These are phyloP conservation scores for Zonotrichia leucophrys DNA, from an alignment of 2,113 vertebrate genomes.

Conservation along the genomic window DNA sequence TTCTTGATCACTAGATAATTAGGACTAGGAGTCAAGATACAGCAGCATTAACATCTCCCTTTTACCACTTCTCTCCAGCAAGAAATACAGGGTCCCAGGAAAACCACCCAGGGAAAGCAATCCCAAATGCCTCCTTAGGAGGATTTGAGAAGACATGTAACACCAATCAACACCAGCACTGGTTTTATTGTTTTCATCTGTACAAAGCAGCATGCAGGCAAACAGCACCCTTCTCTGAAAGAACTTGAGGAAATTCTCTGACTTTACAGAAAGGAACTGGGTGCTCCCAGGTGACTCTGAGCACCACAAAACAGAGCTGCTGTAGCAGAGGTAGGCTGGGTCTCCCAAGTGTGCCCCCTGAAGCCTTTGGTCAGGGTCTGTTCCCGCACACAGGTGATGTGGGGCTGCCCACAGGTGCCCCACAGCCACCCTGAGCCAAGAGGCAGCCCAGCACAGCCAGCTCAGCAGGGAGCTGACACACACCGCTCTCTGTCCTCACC, in stretches of 20 bases:
- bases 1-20: neutral
- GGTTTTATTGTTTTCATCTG: neutral
- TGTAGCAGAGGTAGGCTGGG: neutral
- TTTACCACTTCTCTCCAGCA: neutral
- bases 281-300: neutral
- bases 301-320: neutral
- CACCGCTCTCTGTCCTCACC: neutral
- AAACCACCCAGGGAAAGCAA: neutral
- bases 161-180: neutral
- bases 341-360: neutral
- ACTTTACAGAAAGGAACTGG: neutral
- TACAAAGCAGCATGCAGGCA: neutral
- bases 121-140: neutral
- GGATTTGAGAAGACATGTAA: neutral
- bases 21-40: neutral
- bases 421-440: neutral
- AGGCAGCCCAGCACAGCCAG: fast-evolving
- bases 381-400: fast-evolving
- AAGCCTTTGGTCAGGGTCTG: neutral
- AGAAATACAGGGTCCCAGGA: neutral
- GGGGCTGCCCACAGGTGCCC: neutral
- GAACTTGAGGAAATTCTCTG: neutral
- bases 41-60: neutral
- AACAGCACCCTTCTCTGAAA: neutral
- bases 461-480: neutral